These are phyloP conservation scores for Synchiropus splendidus DNA, from an alignment of 2,113 vertebrate species.

Conservation along the genomic window DNA sequence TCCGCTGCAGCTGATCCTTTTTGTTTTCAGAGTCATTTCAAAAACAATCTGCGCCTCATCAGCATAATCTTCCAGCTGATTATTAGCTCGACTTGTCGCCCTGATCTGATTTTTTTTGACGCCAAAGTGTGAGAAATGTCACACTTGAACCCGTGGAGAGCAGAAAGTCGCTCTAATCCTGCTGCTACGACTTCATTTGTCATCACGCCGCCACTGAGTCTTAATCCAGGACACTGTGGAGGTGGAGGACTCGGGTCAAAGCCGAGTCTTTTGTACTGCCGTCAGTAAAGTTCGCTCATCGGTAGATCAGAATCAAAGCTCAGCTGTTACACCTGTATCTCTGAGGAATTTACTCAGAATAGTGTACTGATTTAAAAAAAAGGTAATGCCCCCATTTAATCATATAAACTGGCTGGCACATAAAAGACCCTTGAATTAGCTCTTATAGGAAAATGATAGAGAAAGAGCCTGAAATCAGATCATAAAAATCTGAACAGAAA, in stretches of 20 bases:
- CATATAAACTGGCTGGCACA: too few relatives aligned
- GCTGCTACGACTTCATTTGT: constrained; percentile 65
- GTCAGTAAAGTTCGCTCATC: neutral
- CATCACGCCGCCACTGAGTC: constrained; percentile 31
- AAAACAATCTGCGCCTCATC: constrained; percentile 58
- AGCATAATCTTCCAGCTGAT: constrained; percentile 70
- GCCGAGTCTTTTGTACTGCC: neutral
- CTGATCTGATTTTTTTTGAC: constrained; percentile 48
- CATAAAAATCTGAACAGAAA: too few relatives aligned
- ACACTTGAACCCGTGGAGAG: constrained; percentile 62
- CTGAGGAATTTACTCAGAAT: too few relatives aligned
- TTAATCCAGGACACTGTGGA: constrained; percentile 34
- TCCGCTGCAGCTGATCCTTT: constrained; percentile 42
- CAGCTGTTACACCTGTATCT: too few relatives aligned
- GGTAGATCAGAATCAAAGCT: too few relatives aligned
- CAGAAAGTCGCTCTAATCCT: constrained; percentile 61
- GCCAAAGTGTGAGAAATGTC: constrained; percentile 50
- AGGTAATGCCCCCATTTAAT: too few relatives aligned
- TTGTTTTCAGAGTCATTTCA: constrained; percentile 52
- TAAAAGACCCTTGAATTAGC: too few relatives aligned
- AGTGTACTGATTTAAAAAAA: too few relatives aligned
- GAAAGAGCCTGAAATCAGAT: too few relatives aligned
- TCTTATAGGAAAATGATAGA: too few relatives aligned
- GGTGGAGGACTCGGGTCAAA: neutral
- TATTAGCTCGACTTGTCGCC: constrained; percentile 62